Percentiles rank a stretch among this genome's conserved stretches.
phyloP scores from a whole-genome alignment of 2,797 vertebrate species.

The Notamacropus eugenii region DNA sequence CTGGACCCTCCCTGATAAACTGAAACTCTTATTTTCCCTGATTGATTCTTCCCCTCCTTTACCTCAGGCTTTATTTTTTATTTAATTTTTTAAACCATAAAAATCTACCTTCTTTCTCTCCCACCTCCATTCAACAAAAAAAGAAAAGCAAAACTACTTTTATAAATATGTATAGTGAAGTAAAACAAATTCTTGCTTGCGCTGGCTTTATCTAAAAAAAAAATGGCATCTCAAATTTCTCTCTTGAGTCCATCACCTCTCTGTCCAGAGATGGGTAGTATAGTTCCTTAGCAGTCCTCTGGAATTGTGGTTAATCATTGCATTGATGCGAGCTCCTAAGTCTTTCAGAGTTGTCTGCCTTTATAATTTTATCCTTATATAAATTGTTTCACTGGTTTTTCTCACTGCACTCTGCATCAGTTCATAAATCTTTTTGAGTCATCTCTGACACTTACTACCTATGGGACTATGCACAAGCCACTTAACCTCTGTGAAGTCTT shows the following conservation, averaged over 20 bases:
- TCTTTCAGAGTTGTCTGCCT: neutral
- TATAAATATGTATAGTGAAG: neutral
- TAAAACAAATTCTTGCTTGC: neutral
- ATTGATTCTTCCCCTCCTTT: neutral
- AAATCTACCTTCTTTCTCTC: neutral
- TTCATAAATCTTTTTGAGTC: neutral
- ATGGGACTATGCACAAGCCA: neutral
- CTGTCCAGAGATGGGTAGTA: neutral
- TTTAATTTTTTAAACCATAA: neutral
- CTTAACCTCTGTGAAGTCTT: neutral
- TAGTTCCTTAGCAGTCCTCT: neutral
- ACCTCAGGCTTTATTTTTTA: neutral
- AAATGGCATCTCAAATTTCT: neutral
- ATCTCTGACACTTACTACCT: fast-evolving
- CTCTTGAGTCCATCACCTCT: neutral
- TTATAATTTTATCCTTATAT: neutral
- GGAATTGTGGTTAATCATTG: neutral
- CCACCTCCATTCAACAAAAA: neutral
- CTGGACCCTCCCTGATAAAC: neutral
- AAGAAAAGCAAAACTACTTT: neutral
- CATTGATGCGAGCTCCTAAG: neutral
- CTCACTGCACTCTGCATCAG: neutral
- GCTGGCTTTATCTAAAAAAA: neutral
- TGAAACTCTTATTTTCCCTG: neutral
- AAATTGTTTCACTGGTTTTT: neutral